phyloP scores from a whole-genome alignment of 2,797 vertebrate genomes.

The Erethizon dorsatum region DNA sequence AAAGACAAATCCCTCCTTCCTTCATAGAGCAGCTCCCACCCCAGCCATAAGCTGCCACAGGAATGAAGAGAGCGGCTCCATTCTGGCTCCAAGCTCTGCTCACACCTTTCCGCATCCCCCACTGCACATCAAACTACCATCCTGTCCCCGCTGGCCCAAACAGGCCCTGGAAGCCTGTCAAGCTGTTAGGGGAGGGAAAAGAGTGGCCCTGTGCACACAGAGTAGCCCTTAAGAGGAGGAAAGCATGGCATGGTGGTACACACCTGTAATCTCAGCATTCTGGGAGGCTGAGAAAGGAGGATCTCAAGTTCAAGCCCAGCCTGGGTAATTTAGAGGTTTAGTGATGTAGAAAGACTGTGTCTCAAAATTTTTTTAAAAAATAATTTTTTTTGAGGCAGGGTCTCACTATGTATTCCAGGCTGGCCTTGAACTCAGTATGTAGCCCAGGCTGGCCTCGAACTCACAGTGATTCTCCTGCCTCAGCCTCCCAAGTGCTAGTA shows the following conservation, averaged over 20 bases:
- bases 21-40: background rate
- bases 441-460: background rate
- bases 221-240: background rate
- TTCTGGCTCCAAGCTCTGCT: background rate
- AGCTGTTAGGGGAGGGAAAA: background rate
- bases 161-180: background rate
- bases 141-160: background rate
- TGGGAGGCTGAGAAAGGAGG: background rate
- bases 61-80: background rate
- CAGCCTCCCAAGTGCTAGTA: background rate
- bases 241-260: background rate
- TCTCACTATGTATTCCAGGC: background rate
- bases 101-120: background rate
- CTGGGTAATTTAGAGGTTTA: background rate
- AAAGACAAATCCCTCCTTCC: background rate
- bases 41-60: background rate
- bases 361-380: background rate
- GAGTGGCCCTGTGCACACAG: background rate
- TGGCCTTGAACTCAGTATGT: background rate
- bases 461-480: background rate
- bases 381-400: too few relatives aligned
- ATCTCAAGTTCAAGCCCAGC: background rate
- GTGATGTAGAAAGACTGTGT: background rate
- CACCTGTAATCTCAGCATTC: background rate
- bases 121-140: background rate